Conservation (phyloP, 2,113 vertebrate genomes). For the Thalassoma bifasciatum region DNA sequence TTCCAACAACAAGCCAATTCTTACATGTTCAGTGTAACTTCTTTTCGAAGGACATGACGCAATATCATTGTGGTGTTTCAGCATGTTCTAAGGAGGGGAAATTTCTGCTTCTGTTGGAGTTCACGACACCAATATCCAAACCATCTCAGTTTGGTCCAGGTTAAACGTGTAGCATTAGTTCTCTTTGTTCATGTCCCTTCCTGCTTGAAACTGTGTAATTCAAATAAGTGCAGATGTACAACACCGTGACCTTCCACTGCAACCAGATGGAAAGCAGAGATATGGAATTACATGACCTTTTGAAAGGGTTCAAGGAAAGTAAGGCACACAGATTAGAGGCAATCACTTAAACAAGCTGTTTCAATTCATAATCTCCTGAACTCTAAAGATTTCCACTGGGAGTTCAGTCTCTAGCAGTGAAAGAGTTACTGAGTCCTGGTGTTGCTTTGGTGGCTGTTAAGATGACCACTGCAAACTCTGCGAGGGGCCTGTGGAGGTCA, state of each 20-base stretch:
- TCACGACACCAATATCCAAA: neutral
- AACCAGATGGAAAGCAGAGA: slow-evolving; percentile 33
- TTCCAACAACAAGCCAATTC: too few relatives aligned
- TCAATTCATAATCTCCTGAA: slow-evolving; percentile 17
- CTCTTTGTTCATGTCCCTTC: slow-evolving; percentile 1
- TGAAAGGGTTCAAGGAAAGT: slow-evolving; percentile 10
- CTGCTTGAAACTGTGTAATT: slow-evolving; percentile 38
- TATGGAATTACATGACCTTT: slow-evolving; percentile 54
- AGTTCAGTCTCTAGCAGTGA: slow-evolving; percentile 28
- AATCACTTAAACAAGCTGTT: slow-evolving; percentile 24
- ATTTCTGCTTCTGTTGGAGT: too few relatives aligned
- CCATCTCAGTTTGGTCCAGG: neutral
- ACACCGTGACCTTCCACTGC: slow-evolving; percentile 47
- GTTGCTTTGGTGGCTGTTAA: slow-evolving; percentile 26
- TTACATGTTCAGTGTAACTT: neutral
- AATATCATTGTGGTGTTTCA: neutral
- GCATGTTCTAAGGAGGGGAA: too few relatives aligned
- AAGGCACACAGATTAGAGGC: slow-evolving; percentile 7
- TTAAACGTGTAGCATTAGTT: neutral
- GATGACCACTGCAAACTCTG: slow-evolving; percentile 1
- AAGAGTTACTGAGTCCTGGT: slow-evolving; percentile 16
- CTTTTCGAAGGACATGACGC: neutral
- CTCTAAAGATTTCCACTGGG: slow-evolving; percentile 22
- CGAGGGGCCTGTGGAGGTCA: slow-evolving; percentile 22
- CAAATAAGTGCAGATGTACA: slow-evolving; percentile 42